A percentile compares a stretch with the other conserved stretches of the same genome.
phyloP scores from a whole-genome alignment of 2,888 invertebrate species.

The Drosophila silvestris region DNA sequence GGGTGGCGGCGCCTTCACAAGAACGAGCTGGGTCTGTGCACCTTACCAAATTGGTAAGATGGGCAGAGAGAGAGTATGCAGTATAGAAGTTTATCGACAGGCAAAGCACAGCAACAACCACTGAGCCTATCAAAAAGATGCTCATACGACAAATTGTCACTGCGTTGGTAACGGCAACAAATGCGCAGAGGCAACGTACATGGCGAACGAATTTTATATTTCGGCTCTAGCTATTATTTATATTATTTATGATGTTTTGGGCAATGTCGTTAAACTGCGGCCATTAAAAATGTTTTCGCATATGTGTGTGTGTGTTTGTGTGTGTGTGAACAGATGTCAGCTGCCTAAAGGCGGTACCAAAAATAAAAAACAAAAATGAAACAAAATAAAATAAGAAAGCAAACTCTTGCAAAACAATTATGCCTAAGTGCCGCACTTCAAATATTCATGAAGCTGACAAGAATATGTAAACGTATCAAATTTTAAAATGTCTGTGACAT shows the following conservation, averaged over 20 bases:
- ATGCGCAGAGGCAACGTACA: constrained; percentile 9
- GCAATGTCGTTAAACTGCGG: constrained; percentile 65
- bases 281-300: constrained; percentile 60
- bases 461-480: constrained; percentile 20
- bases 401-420: constrained; percentile 66
- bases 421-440: constrained; percentile 63
- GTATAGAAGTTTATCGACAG: constrained; percentile 59
- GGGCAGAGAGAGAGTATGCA: background rate
- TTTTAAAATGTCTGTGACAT: constrained; percentile 11
- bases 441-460: constrained; percentile 65
- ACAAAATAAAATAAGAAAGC: constrained; percentile 1
- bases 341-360: constrained; percentile 24
- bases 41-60: constrained; percentile 3
- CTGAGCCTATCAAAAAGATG: constrained; percentile 71
- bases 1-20: constrained; percentile 65
- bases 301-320: background rate
- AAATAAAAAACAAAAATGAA: constrained; percentile 10
- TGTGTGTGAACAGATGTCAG: constrained; percentile 49
- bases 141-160: constrained; percentile 73
- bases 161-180: constrained; percentile 24
- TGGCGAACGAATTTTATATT: constrained; percentile 63
- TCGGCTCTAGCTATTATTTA: constrained; percentile 68
- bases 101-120: constrained; percentile 34
- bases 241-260: constrained; percentile 71
- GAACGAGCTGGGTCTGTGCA: constrained; percentile 35